Evolutionary conservation across 2,113 vertebrate genomes (phyloP).

Genomic region (Anoura caudifer): DNA sequence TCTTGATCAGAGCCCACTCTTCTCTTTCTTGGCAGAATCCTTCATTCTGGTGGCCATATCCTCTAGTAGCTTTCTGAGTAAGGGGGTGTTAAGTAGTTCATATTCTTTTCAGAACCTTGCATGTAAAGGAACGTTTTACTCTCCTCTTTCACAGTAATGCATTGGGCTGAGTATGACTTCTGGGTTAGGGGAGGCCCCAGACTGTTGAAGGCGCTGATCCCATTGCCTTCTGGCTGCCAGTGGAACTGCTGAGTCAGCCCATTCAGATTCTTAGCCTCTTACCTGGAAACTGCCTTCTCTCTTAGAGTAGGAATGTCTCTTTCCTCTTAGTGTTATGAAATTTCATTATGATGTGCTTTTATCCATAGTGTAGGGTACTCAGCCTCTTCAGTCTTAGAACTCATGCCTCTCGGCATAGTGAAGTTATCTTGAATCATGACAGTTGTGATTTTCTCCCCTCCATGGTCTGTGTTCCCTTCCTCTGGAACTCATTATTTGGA

Average conservation of each 20-base stretch:
- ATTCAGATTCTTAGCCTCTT: neutral
- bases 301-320: neutral
- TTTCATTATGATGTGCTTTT: neutral
- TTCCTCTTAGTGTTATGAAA: neutral
- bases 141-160: neutral
- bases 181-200: neutral
- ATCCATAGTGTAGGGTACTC: neutral
- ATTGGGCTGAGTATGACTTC: neutral
- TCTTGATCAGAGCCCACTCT: neutral
- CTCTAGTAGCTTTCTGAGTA: neutral
- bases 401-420: neutral
- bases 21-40: neutral
- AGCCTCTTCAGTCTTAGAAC: neutral
- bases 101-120: neutral
- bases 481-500: neutral
- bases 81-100: neutral
- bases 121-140: neutral
- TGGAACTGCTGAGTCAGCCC: neutral
- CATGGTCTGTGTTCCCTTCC: neutral
- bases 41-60: neutral
- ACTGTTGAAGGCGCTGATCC: neutral
- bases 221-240: neutral
- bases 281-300: neutral
- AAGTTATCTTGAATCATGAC: neutral
- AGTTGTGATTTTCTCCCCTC: neutral